Evolutionary conservation across 2,888 invertebrate species (phyloP), one percentile per base, ranked within the genome.

Genomic region (Hololepta plana): DNA sequence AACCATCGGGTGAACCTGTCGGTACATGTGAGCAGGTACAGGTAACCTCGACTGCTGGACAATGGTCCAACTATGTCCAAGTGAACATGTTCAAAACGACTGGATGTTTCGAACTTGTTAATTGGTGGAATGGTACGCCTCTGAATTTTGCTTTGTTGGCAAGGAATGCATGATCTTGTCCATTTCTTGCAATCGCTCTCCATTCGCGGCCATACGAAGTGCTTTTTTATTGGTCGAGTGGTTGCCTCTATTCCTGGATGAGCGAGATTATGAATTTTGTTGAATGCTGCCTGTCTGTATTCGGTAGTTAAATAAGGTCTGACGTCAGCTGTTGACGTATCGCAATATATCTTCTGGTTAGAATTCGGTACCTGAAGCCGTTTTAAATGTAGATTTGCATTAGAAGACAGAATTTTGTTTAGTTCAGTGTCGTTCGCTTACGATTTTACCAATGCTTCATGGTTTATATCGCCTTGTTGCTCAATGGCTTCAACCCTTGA

Each of bases 1-100:
- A 50, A 45, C 54, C 54, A 54, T 4, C 51, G 37, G 0, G 53
- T 48, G 23, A 37, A 42, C 1, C 46, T 14, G 29, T 48, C 46
- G 2, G 49, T 33, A n/a, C 23, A 17, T 4, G 43, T 46, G 5
- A 42, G 20, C 6, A 33, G 33, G 29, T 40, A 41, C 3, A 15
- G 13, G 15, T 10, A 29, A 5, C 36, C 36, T 12, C n/a, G n/a
- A n/a, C n/a, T n/a, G n/a, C n/a, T n/a, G n/a, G 40, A 38, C 11
- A 37, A 28, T 4, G 39, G 37, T 6, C 41, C 35, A 4, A 49
- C 34, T 2, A 49, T 17, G 24, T 57, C 51, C 0, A 47, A 33
- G 26, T 52, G 46, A 1, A 51, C 25, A 27, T 47, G 40, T 6
- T 33, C 29, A 35, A 53, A 46, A 4, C 50, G 31, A 3, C 32